phyloP scores from a whole-genome alignment of 2,113 vertebrate genomes.

The Acinonyx jubatus region DNA sequence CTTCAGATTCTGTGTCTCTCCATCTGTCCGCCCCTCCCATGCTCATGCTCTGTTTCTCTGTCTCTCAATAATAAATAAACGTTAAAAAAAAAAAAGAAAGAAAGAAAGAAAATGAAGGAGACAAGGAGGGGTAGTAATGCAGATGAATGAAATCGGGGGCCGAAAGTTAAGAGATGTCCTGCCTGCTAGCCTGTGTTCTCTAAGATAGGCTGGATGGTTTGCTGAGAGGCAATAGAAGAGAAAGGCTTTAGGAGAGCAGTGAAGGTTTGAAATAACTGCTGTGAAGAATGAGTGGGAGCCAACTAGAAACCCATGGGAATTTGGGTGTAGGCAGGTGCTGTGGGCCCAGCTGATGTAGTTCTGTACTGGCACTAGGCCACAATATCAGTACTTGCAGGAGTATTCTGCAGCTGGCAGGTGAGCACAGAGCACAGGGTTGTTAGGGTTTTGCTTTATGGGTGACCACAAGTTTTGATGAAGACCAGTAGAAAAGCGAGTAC shows the following conservation, averaged over 20 bases:
- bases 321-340: neutral
- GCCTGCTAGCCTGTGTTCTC: neutral
- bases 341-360: neutral
- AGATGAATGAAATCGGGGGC: neutral
- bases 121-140: neutral
- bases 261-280: neutral
- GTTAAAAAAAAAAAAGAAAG: too few species aligned
- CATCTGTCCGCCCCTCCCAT: too few species aligned
- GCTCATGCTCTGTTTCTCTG: too few species aligned
- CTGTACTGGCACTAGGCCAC: neutral
- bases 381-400: neutral
- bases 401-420: neutral
- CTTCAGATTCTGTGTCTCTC: too few species aligned
- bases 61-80: too few species aligned
- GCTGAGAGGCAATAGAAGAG: neutral
- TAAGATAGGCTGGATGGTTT: neutral
- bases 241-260: constrained; percentile 9
- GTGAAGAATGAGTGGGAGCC: neutral
- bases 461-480: neutral
- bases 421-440: neutral
- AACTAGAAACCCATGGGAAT: neutral
- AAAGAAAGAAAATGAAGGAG: neutral
- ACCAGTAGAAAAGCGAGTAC: neutral
- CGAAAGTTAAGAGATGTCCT: neutral
- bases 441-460: neutral